Evolutionary conservation across 2,113 vertebrate genomes (phyloP), one percentile per base, ranked within the genome.

Genomic region (Bothrops jararaca): DNA sequence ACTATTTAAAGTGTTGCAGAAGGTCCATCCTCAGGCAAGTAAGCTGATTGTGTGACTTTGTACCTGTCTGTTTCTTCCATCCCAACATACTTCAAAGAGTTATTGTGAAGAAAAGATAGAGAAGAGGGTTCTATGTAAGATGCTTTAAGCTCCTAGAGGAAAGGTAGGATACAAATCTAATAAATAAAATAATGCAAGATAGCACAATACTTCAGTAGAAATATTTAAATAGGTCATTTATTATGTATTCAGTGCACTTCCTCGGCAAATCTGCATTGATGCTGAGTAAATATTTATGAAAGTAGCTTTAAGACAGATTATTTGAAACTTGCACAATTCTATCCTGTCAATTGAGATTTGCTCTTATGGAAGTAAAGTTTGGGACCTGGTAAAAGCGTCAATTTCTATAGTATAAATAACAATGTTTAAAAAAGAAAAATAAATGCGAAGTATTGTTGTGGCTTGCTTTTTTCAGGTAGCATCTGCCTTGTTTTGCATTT

Each of bases 301-400:
- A 91, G 53, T 87, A 52, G 48, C 90, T 85, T 42, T 80, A 80
- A 42, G 23, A 6, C 80, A 85, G 60, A 42, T 0, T 0, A 60
- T 42, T 22, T 80, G 34, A 93, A 90, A 58, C 52, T 91, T 87
- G 88, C 34, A 39, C 92, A 96, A 91, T 95, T 96, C 95, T 74
- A 56, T 57, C 50, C 64, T 91, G 94, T 50, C 92, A 22, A 22
- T 26, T 93, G 90, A 93, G 0, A 0, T 29, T 2, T 93, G 93
- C 89, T 89, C 1, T 86, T 50, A 86, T 86, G 18, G 88, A 45
- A 11, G 88, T n/a, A 24, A 0, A 6, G 12, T 0, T 26, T 52
- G 22, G 10, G 1, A 39, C 58, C n/a, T 92, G 86, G 22, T 50
- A 85, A 6, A 3, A 0, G 20, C 20, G 0, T 88, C 93, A 89